Percentiles rank a stretch among this genome's conserved stretches.
These are phyloP conservation scores for Prionace glauca DNA, from an alignment of 2,797 vertebrate genomes.

Conservation along the genomic window DNA sequence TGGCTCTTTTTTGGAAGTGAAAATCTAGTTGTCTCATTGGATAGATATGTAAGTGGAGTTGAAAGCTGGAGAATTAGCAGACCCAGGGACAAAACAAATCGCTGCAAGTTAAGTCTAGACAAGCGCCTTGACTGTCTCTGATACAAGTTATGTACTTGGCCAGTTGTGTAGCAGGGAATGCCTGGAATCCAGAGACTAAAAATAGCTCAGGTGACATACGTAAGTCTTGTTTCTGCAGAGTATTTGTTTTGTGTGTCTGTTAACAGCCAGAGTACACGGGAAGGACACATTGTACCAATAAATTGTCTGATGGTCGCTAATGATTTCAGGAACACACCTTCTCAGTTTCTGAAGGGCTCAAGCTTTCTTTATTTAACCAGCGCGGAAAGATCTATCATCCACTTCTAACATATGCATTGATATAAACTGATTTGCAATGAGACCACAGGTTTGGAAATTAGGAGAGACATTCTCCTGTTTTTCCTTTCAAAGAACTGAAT, in stretches of 20 bases:
- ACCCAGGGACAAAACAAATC: neutral
- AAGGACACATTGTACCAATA: neutral
- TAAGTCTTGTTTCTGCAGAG: neutral
- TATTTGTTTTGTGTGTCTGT: neutral
- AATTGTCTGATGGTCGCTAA: neutral
- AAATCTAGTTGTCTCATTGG: neutral
- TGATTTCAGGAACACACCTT: neutral
- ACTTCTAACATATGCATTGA: neutral
- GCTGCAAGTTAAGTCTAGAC: neutral
- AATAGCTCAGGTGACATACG: neutral
- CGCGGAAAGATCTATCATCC: neutral
- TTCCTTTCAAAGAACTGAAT: neutral
- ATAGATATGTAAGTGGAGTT: neutral
- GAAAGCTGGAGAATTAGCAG: neutral
- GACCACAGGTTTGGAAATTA: neutral
- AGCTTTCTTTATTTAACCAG: neutral
- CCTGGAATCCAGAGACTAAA: neutral
- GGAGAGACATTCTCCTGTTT: neutral
- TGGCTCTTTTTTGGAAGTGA: neutral
- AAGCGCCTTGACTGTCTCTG: neutral
- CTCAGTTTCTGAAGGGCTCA: neutral
- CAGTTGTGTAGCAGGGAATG: neutral
- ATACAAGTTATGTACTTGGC: neutral
- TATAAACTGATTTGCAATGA: neutral
- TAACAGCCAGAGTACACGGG: neutral